Percentiles rank a stretch among this genome's conserved stretches.
phyloP scores from a whole-genome alignment of 2,113 vertebrate species.

The Corapipo altera region DNA sequence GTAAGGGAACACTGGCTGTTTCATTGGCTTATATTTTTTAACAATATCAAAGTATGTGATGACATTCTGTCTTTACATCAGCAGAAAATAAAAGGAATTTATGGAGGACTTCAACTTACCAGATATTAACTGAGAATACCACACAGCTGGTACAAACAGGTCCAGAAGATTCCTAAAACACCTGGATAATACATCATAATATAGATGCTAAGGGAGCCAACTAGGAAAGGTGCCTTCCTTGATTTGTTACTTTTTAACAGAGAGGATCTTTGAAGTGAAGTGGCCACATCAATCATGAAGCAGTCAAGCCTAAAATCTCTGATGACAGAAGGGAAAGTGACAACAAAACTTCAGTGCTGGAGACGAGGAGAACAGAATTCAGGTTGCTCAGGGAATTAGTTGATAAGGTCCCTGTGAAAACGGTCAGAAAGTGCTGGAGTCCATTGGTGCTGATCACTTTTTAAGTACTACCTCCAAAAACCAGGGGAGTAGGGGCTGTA shows the following conservation, averaged over 20 bases:
- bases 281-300: neutral
- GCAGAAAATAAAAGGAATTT: neutral
- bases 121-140: neutral
- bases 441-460: neutral
- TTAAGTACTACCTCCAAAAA: neutral
- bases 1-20: neutral
- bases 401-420: neutral
- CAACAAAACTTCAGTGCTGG: neutral
- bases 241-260: neutral
- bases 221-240: neutral
- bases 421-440: neutral
- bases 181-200: neutral
- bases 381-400: neutral
- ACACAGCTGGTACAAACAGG: neutral
- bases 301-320: neutral
- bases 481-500: neutral
- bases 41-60: neutral
- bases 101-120: neutral
- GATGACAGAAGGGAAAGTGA: rapidly evolving
- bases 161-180: neutral
- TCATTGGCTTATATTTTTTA: neutral
- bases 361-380: neutral
- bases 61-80: neutral
- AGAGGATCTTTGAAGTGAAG: neutral
- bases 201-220: neutral